These are phyloP conservation scores for Iguana delicatissima DNA, from an alignment of 2,797 vertebrate genomes.

Conservation along the genomic window DNA sequence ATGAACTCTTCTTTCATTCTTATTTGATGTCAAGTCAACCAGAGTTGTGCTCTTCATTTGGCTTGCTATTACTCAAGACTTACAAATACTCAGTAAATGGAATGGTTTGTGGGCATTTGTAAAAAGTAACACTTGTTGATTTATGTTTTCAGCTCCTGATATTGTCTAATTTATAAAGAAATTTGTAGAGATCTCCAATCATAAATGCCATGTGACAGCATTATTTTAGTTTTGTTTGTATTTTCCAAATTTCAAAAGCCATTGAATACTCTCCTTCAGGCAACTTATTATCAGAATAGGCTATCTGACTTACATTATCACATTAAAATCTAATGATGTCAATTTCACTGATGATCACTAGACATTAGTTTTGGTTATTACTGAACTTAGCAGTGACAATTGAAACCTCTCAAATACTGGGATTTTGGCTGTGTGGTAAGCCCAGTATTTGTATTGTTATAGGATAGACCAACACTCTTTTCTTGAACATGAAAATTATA, in stretches of 20 bases:
- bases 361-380: constrained; percentile 49
- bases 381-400: constrained; percentile 54
- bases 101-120: constrained; percentile 80
- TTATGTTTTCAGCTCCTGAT: constrained; percentile 81
- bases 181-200: constrained; percentile 73
- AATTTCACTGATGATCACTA: constrained; percentile 47
- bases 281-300: constrained; percentile 61
- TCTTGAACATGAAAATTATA: constrained; percentile 69
- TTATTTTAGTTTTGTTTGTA: constrained; percentile 68
- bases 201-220: constrained; percentile 76
- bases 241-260: constrained; percentile 73
- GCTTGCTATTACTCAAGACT: not conserved
- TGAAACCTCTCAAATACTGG: constrained; percentile 59
- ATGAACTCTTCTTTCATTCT: not conserved
- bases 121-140: constrained; percentile 63
- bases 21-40: not conserved
- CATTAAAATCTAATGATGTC: constrained; percentile 49
- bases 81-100: constrained; percentile 56
- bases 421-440: constrained; percentile 54
- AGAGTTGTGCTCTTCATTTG: not conserved
- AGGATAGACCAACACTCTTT: constrained; percentile 61
- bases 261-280: constrained; percentile 71
- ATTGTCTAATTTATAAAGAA: constrained; percentile 78
- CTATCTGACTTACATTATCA: constrained; percentile 51
- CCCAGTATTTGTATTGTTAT: constrained; percentile 60